phyloP scores from a whole-genome alignment of 2,797 vertebrate genomes.

The Melanotaenia parkinsoni region DNA sequence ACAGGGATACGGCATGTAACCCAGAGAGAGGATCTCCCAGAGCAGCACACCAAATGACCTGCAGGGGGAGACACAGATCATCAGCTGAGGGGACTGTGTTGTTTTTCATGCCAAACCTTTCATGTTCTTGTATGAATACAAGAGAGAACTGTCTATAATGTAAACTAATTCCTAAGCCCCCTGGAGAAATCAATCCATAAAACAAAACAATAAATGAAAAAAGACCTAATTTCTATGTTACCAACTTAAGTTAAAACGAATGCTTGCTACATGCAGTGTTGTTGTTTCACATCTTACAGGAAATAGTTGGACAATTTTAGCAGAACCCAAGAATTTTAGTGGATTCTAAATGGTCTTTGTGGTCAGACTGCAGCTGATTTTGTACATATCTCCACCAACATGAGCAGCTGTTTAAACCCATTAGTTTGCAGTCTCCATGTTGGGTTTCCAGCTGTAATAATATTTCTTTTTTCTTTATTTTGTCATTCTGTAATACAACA shows the following conservation, averaged over 20 bases:
- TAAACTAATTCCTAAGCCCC: not conserved
- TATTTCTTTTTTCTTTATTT: not conserved
- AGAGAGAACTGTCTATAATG: not conserved
- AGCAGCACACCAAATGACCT: constrained; percentile 97
- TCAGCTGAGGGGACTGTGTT: constrained; percentile 4
- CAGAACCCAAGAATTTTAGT: not conserved
- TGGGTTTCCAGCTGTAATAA: not conserved
- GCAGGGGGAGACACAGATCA: constrained; percentile 71
- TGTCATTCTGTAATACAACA: not conserved
- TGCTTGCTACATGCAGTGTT: not conserved
- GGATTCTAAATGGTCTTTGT: not conserved
- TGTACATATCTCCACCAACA: not conserved
- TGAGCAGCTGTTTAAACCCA: not conserved
- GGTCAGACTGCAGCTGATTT: not conserved
- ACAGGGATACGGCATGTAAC: constrained; percentile 94
- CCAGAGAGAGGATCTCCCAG: constrained; percentile 96
- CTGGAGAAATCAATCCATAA: not conserved
- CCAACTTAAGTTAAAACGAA: not conserved
- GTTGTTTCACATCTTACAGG: not conserved
- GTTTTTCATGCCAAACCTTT: not conserved
- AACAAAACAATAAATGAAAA: not conserved
- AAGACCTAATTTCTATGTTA: not conserved
- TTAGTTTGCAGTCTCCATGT: not conserved
- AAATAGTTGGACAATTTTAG: not conserved
- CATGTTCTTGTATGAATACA: not conserved